Evolutionary conservation across 2,113 vertebrate species (phyloP), one percentile per base, ranked within the genome.

Genomic region (Bos indicus): DNA sequence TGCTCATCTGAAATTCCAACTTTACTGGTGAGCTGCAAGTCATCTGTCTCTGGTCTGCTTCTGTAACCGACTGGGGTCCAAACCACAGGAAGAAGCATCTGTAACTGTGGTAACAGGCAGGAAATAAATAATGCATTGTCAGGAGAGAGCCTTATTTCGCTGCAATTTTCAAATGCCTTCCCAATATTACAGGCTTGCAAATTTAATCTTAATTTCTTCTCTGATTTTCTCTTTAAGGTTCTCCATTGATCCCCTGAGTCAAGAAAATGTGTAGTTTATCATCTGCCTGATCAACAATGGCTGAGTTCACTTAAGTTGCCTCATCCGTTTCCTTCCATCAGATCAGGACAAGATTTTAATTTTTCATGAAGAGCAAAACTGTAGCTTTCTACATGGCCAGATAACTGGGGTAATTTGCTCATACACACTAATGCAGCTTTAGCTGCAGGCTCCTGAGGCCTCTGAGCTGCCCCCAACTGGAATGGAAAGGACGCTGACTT

Each of bases 361-460:
- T 98, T 98, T 98, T 99, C 98, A 98, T 97, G 97, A 98, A 97
- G 84, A 97, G 90, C 97, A 98, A 98, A 98, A 98, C 60, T 97
- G 56, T 91, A 96, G 90, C 98, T 99, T 98, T 97, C 98, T 97
- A 97, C 98, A 98, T 64, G 98, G 97, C 82, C 98, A 97, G 98
- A 98, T 97, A 99, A 98, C 96, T 98, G 97, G 97, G 97, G 97
- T 99, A 98, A 98, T 98, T 98, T 98, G 93, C 90, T 89, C 92
- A 83, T 81, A 95, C 91, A 84, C 92, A 96, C 78, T 78, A 98
- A 98, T 80, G 84, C n/a, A 96, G 67, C n/a, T 97, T 97, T 92
- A 71, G 82, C 96, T 95, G n/a, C 62, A 94, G 93, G 95, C 88
- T 97, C 97, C 91, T 7, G 51, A 78, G 92, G 86, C 54, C 91